Conservation (phyloP, 53 echinoderm and acorn worm genomes). For the Holothuria scabra region DNA sequence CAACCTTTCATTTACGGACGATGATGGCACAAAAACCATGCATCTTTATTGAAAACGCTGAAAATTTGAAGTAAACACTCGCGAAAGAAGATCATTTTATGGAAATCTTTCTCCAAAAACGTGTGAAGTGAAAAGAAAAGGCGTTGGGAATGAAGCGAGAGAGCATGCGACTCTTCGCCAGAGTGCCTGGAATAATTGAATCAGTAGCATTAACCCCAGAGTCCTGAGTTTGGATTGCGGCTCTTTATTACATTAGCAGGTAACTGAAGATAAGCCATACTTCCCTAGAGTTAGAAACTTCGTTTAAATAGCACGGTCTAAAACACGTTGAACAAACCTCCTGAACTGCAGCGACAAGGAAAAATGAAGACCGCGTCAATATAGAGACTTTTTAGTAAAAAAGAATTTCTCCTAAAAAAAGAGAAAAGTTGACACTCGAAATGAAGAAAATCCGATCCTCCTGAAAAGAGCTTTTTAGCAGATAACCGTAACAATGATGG, state of each 20-base stretch:
- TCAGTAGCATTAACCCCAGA: conserved; percentile 37
- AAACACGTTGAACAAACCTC: conserved; percentile 3
- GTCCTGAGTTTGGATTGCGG: conserved; percentile 42
- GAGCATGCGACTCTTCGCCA: conserved; percentile 18
- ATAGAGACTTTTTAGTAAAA: too few species aligned
- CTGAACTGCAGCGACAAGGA: neutral
- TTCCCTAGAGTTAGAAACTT: too few species aligned
- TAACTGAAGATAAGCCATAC: conserved; percentile 17
- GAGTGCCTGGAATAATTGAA: conserved; percentile 27
- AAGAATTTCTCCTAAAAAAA: too few species aligned
- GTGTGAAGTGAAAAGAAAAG: conserved; percentile 30
- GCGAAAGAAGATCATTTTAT: conserved; percentile 39
- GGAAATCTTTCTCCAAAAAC: conserved; percentile 39
- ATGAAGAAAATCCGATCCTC: too few species aligned
- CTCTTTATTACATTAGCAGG: conserved; percentile 39
- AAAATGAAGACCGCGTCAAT: neutral
- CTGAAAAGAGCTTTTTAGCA: too few species aligned
- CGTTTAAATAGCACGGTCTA: neutral
- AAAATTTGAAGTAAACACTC: neutral
- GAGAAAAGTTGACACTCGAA: too few species aligned
- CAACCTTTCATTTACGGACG: neutral
- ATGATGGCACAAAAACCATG: conserved; percentile 9
- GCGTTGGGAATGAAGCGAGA: neutral
- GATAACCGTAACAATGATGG: too few species aligned
- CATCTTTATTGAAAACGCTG: neutral